These are phyloP conservation scores for Sus cebifrons DNA, from an alignment of 2,797 vertebrate species.

Conservation along the genomic window DNA sequence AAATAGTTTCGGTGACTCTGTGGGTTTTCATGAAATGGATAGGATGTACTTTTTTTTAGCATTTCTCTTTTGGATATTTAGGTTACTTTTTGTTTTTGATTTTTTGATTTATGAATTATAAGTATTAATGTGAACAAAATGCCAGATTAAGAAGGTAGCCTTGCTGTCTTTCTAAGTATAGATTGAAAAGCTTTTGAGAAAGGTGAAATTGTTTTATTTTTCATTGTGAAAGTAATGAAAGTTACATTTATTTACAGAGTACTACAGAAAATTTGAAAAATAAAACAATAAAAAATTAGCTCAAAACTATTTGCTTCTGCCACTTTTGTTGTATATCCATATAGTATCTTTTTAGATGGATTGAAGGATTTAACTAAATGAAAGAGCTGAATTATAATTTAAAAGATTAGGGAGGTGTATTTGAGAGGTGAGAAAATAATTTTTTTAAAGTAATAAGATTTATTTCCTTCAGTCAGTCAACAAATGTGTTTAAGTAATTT, in stretches of 20 bases:
- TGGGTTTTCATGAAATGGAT: slow-evolving; percentile 28
- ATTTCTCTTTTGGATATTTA: background rate
- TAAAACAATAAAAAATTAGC: slow-evolving; percentile 15
- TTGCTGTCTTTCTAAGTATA: slow-evolving; percentile 25
- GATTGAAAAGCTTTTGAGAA: slow-evolving; percentile 58
- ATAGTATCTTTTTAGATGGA: slow-evolving; percentile 4
- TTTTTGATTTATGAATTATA: background rate
- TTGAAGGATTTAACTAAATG: slow-evolving; percentile 59
- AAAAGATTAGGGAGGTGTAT: slow-evolving; percentile 54
- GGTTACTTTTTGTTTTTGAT: background rate
- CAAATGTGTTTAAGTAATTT: slow-evolving; percentile 5
- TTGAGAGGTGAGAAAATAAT: slow-evolving; percentile 18
- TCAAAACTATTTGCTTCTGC: slow-evolving; percentile 11
- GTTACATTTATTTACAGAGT: slow-evolving; percentile 31
- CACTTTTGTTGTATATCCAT: slow-evolving; percentile 25
- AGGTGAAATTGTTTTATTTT: slow-evolving; percentile 62
- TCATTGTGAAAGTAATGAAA: slow-evolving; percentile 55
- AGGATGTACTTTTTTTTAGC: background rate
- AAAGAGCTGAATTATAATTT: slow-evolving; percentile 52
- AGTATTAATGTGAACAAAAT: slow-evolving; percentile 10
- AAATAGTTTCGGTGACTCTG: slow-evolving; percentile 35
- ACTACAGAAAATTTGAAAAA: slow-evolving; percentile 44
- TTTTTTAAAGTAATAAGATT: slow-evolving; percentile 5
- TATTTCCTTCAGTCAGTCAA: slow-evolving; percentile 10
- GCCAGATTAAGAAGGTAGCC: slow-evolving; percentile 27